phyloP scores from a whole-genome alignment of 2,113 vertebrate genomes.

The Saccopteryx bilineata region DNA sequence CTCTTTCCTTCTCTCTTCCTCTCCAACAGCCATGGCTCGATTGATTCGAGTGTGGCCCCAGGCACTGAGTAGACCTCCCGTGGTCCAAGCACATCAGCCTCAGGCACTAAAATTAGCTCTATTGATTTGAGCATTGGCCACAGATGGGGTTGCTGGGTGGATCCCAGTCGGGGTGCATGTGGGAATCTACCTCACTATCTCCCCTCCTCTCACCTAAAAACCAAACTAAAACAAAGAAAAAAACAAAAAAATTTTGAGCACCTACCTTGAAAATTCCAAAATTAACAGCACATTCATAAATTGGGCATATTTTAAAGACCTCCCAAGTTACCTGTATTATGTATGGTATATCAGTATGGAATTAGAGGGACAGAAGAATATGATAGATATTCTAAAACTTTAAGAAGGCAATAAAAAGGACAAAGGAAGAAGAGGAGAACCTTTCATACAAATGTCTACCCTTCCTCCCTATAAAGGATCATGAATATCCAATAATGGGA shows the following conservation, averaged over 20 bases:
- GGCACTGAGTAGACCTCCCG: no score
- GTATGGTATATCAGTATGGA: neutral
- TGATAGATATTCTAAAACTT: slow-evolving; percentile 55
- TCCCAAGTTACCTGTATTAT: neutral
- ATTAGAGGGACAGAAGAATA: neutral
- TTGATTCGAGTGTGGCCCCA: no score
- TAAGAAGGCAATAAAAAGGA: slow-evolving; percentile 38
- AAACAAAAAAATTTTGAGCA: neutral
- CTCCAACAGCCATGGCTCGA: no score
- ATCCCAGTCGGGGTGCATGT: no score
- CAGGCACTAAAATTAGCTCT: no score
- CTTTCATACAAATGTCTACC: slow-evolving; percentile 54
- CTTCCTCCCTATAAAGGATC: slow-evolving; percentile 51
- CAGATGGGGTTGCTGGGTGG: no score
- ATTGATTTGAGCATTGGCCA: no score
- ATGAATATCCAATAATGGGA: slow-evolving; percentile 65
- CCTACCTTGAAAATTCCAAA: slow-evolving; percentile 17
- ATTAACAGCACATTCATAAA: neutral
- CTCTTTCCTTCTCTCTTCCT: no score
- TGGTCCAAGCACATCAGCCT: no score
- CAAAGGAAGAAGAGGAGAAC: slow-evolving; percentile 46
- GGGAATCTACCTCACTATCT: no score
- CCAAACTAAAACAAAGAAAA: no score
- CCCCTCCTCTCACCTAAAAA: no score
- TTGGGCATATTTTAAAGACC: neutral